Base-by-base conservation (phyloP, 2,888 invertebrate species). In the Macrophya annulata region DNA sequence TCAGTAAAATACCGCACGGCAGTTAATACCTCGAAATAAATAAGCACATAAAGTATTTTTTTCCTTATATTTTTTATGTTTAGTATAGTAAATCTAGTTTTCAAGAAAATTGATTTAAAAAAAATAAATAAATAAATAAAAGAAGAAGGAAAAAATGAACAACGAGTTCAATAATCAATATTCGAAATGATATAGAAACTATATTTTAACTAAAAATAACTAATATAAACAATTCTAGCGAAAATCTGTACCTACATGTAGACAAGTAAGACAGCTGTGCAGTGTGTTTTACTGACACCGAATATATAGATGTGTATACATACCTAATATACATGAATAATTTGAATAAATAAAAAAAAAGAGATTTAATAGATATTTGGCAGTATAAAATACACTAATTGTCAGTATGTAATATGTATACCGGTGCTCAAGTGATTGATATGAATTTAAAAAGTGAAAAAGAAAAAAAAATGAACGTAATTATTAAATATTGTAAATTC, bases 401-500 rank as follows among this genome's bases (percentile, higher is more conserved):
- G 71, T 71, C 71, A 71, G 71, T 71, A 71, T 40, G 40, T 48
- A 10, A 48, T 48, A n/a, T 51, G n/a, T 37, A n/a, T 71, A 71
- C 40, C 71, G 71, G 71, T 71, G 71, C 71, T 71, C 71, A 71
- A 71, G 31, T 71, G 71, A 71, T 71, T 37, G 31, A 71, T 71
- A 71, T 71, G 25, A 62, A 25, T 84, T 85, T 82, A 81, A 84
- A 84, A 21, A 62, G 48, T 51, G 85, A n/a, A 76, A 86, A 45
- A 21, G 48, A 25, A 43, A 62, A 59, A 84, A 84, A 72, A 25
- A 84, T 62, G 62, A 84, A 48, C 84, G 74, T 51, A 71, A 85
- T 43, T 83, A 81, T 15, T 72, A 83, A 79, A 15, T 85, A 87
- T 87, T 74, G 84, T 85, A 88, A 84, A 86, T 84, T 86, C 88